These are phyloP conservation scores for Myripristis jacobus DNA, from an alignment of 2,797 vertebrate genomes.

Conservation along the genomic window DNA sequence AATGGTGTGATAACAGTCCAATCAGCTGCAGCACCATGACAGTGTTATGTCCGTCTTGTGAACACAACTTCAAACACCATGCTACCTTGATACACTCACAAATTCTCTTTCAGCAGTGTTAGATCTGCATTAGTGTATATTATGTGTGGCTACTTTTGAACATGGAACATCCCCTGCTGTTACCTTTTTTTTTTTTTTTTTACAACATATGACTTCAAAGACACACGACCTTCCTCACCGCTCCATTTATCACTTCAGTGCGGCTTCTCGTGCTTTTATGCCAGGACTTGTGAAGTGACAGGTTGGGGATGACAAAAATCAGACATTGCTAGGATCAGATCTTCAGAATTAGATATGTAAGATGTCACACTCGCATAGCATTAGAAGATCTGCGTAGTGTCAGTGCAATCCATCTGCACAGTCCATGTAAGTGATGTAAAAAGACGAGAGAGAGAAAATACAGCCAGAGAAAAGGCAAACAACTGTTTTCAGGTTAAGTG, in stretches of 20 bases:
- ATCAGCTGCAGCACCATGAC: too few relatives aligned
- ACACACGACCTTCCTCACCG: not conserved
- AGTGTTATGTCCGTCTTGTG: too few relatives aligned
- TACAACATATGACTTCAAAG: constrained; percentile 28
- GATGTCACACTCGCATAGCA: not conserved
- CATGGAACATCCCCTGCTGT: not conserved
- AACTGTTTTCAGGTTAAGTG: not conserved
- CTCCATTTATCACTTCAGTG: constrained; percentile 10
- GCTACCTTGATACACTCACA: too few relatives aligned
- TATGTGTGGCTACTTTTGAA: constrained; percentile 5
- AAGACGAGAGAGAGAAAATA: constrained; percentile 8
- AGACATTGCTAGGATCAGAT: not conserved
- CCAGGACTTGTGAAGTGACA: constrained; percentile 13
- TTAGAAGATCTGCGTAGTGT: constrained; percentile 3
- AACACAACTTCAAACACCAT: too few relatives aligned
- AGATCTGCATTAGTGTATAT: not conserved
- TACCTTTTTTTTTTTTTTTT: constrained; percentile 15
- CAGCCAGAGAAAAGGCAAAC: not conserved
- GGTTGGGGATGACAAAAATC: not conserved
- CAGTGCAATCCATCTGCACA: not conserved
- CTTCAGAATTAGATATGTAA: not conserved
- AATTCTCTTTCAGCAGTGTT: not conserved
- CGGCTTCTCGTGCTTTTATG: constrained; percentile 23
- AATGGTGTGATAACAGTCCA: too few relatives aligned
- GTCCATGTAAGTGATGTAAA: not conserved